phyloP scores from a whole-genome alignment of 2,797 vertebrate species.

The Melanotaenia nigrans region DNA sequence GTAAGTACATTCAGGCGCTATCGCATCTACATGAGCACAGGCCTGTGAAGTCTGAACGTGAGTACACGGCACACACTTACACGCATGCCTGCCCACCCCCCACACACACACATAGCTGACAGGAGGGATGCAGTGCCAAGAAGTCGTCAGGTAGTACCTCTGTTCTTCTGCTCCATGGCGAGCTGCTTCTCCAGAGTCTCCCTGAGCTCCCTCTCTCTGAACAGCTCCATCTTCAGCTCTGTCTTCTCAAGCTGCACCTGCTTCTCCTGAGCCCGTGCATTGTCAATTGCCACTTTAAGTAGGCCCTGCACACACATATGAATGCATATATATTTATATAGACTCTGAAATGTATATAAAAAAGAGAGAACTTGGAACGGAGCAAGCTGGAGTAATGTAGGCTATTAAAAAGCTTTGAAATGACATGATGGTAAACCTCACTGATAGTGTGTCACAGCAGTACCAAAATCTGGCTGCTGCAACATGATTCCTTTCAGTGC shows the following conservation, averaged over 20 bases:
- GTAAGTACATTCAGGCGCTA: conserved; percentile 32
- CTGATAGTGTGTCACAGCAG: conserved; percentile 54
- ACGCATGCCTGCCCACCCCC: conserved; percentile 3
- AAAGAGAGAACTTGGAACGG: neutral
- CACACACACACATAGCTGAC: conserved; percentile 21
- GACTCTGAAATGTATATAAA: conserved; percentile 1
- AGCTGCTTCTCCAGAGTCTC: conserved; percentile 99
- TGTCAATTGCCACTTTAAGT: conserved; percentile 98
- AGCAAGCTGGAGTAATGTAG: conserved; percentile 50
- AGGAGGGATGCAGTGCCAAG: conserved; percentile 34
- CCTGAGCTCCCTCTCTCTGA: conserved; percentile 96
- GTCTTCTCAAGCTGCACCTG: conserved; percentile 99
- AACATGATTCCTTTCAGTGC: conserved; percentile 30
- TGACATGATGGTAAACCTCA: conserved; percentile 59
- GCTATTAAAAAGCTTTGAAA: conserved; percentile 57
- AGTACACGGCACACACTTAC: conserved; percentile 18
- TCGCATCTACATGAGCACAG: conserved; percentile 28
- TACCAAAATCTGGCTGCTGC: conserved; percentile 38
- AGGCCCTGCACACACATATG: conserved; percentile 86
- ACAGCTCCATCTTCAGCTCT: conserved; percentile 99
- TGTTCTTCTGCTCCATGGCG: conserved; percentile 98
- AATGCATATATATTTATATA: conserved; percentile 21
- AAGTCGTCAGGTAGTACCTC: conserved; percentile 84
- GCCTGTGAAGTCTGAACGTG: conserved; percentile 24
- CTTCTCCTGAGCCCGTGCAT: conserved; percentile 98